phyloP scores from a whole-genome alignment of 2,797 vertebrate genomes.

The Thalassophryne amazonica region DNA sequence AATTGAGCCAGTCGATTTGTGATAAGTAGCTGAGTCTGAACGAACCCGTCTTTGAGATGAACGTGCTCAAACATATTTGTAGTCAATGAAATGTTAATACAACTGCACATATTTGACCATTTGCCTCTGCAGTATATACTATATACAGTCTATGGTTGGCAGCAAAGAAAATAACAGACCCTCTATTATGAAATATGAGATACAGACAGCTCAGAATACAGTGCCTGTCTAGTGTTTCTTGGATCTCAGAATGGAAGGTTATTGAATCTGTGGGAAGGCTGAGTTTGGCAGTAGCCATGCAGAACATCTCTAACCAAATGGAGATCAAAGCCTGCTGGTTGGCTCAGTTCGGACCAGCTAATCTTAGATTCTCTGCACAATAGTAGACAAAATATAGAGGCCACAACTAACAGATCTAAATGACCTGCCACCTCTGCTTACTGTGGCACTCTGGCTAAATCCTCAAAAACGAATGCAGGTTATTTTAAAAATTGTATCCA shows the following conservation, averaged over 20 bases:
- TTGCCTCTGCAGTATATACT: no score
- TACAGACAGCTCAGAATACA: conserved; percentile 9
- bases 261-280: conserved; percentile 8
- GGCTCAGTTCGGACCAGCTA: not conserved
- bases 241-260: conserved; percentile 1
- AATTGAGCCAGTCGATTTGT: no score
- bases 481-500: conserved; percentile 32
- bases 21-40: no score
- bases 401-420: conserved; percentile 42
- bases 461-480: conserved; percentile 1
- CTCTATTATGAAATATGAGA: conserved; percentile 2
- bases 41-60: no score
- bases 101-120: no score
- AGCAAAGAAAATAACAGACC: conserved; percentile 15
- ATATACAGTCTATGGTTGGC: no score
- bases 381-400: conserved; percentile 49
- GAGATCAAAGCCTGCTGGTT: conserved; percentile 41
- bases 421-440: conserved; percentile 60
- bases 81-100: no score
- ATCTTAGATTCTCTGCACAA: conserved; percentile 19
- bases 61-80: no score
- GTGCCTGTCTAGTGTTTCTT: conserved; percentile 12
- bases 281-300: conserved; percentile 17
- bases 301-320: conserved; percentile 17
- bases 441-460: conserved; percentile 18